phyloP scores from a whole-genome alignment of 1,140 invertebrate genomes.

The Lordiphosa clarofinis region DNA sequence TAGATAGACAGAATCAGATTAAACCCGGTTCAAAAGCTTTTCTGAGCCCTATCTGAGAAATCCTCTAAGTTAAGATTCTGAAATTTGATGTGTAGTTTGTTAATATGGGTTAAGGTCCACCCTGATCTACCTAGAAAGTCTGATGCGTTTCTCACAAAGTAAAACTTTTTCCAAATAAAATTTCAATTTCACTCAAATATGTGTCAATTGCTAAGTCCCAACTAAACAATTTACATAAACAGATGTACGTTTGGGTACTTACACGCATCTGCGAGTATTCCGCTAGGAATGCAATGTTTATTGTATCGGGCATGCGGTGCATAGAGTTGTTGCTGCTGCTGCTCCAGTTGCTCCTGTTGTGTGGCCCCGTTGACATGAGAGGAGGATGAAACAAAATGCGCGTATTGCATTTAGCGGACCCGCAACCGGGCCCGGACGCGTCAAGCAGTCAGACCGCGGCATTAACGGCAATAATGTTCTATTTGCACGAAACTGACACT shows the following conservation, averaged over 20 bases:
- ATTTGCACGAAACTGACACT: conserved; percentile 47
- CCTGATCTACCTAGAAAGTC: too few relatives aligned
- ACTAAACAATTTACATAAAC: conserved; percentile 5
- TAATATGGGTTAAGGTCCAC: too few relatives aligned
- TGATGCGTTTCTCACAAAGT: too few relatives aligned
- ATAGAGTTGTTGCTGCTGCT: conserved; percentile 7
- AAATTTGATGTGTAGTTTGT: too few relatives aligned
- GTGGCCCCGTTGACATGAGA: conserved; percentile 22
- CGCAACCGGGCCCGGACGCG: conserved; percentile 10
- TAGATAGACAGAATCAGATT: too few relatives aligned
- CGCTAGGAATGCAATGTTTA: conserved; percentile 74
- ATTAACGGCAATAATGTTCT: conserved; percentile 57
- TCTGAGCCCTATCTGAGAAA: too few relatives aligned
- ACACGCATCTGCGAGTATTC: conserved; percentile 73
- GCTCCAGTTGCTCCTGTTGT: neutral
- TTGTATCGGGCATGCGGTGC: conserved; percentile 50
- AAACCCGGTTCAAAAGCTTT: too few relatives aligned
- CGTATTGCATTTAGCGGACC: conserved; percentile 11
- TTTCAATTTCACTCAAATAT: neutral
- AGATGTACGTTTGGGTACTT: conserved; percentile 17
- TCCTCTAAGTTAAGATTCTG: too few relatives aligned
- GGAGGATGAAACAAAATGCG: conserved; percentile 13
- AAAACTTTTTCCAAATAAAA: too few relatives aligned
- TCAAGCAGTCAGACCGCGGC: conserved; percentile 20
- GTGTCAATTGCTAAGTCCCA: neutral